Conservation (phyloP, 2,113 vertebrate genomes). For the Phylloscopus whistleri region DNA sequence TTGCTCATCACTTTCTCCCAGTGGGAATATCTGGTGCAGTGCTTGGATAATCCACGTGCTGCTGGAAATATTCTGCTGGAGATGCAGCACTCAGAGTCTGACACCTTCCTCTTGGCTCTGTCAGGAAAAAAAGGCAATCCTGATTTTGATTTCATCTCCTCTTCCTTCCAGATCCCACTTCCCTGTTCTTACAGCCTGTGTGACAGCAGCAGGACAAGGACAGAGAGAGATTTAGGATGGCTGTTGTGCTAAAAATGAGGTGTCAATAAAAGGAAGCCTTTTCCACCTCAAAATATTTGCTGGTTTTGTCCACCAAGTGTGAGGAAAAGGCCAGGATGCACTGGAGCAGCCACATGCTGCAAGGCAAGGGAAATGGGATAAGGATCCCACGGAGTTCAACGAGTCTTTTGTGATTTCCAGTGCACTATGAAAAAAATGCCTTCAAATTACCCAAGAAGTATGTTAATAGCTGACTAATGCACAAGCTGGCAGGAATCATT, state of each 20-base stretch:
- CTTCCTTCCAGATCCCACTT: neutral
- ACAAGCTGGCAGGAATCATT: conserved; percentile 46
- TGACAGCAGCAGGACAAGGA: neutral
- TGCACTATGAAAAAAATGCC: conserved; percentile 10
- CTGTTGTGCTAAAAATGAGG: neutral
- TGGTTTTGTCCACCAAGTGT: neutral
- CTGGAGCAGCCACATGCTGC: neutral
- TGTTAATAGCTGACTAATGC: conserved; percentile 67
- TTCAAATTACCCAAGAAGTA: conserved; percentile 52
- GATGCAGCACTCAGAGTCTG: neutral
- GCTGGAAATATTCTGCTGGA: neutral
- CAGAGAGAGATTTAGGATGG: neutral
- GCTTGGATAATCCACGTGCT: neutral
- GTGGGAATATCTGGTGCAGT: neutral
- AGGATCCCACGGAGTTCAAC: conserved; percentile 8
- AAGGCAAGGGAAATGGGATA: neutral
- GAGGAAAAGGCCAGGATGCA: neutral
- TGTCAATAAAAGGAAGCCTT: neutral
- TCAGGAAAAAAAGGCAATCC: neutral
- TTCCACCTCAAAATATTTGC: neutral
- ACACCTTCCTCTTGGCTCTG: neutral
- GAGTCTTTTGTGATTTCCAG: conserved; percentile 55
- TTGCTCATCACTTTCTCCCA: neutral
- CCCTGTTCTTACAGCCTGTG: neutral
- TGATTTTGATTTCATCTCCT: neutral